Evolutionary conservation across 2,113 vertebrate genomes (phyloP).

Genomic region (human (Homo sapiens)): GRCh38 chrX:111586501-111587000

Average conservation of each 20-base stretch:
- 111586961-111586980: not conserved
- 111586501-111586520: too few relatives aligned
- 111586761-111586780: not conserved
- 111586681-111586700: not conserved
- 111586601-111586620: too few relatives aligned
- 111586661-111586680: too few relatives aligned
- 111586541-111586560: too few relatives aligned
- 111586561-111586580: too few relatives aligned
- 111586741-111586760: not conserved
- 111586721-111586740: not conserved
- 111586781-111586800: not conserved
- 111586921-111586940: not conserved
- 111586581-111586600: too few relatives aligned
- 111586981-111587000: not conserved
- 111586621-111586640: too few relatives aligned
- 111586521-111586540: too few relatives aligned
- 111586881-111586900: not conserved
- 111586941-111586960: not conserved
- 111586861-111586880: not conserved
- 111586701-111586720: not conserved
- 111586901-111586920: not conserved
- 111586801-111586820: not conserved
- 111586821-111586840: not conserved
- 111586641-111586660: too few relatives aligned
- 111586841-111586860: not conserved